phyloP scores from a whole-genome alignment of 2,113 vertebrate genomes.

The Micronycteris hirsuta region DNA sequence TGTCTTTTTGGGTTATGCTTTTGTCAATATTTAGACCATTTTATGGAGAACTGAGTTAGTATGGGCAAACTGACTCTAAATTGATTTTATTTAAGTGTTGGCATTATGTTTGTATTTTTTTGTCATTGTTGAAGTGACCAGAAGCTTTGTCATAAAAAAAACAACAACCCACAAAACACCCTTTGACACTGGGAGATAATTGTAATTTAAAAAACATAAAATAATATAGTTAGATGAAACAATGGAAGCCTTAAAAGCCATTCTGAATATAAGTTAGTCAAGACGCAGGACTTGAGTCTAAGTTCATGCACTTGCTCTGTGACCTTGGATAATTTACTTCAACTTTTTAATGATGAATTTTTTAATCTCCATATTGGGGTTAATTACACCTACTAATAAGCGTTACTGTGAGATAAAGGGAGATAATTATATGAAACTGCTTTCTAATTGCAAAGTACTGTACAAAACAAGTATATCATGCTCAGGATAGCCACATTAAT shows the following conservation, averaged over 20 bases:
- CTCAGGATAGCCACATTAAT: neutral
- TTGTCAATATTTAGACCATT: neutral
- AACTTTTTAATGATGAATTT: conserved; percentile 2
- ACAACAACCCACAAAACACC: neutral
- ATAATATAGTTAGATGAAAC: neutral
- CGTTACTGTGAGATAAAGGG: neutral
- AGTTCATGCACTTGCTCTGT: neutral
- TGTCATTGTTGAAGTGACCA: neutral
- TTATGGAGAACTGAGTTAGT: neutral
- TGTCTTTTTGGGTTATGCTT: neutral
- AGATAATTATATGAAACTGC: neutral
- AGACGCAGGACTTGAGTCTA: neutral
- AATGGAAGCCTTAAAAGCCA: neutral
- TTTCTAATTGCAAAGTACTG: neutral
- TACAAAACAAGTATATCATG: neutral
- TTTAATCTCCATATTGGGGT: neutral
- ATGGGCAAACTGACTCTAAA: neutral
- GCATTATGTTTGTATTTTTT: neutral
- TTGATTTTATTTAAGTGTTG: neutral
- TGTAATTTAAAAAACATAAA: conserved; percentile 7
- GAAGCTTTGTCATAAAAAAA: neutral
- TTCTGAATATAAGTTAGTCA: neutral
- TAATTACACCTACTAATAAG: neutral
- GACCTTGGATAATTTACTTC: neutral
- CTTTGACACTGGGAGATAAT: neutral